phyloP scores from a whole-genome alignment of 2,113 vertebrate species.

The Lophotis ruficrista region DNA sequence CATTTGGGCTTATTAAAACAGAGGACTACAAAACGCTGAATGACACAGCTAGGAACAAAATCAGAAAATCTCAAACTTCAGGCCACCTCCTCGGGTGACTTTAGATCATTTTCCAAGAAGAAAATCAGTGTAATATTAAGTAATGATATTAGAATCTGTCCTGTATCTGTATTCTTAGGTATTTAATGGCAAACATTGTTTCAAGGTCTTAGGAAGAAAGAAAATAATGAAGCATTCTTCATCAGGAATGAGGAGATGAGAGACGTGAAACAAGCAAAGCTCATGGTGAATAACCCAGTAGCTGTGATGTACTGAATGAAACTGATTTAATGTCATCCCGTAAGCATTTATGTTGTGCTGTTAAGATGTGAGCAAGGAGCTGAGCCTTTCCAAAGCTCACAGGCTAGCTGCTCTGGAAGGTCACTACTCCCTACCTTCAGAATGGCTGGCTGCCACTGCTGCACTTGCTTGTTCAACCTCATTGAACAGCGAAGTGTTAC shows the following conservation, averaged over 20 bases:
- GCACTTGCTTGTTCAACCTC: not conserved
- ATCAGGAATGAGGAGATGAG: not conserved
- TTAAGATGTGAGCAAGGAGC: fast-evolving
- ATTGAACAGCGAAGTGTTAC: fast-evolving
- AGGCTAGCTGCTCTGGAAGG: not conserved
- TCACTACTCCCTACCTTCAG: not conserved
- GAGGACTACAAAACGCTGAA: not conserved
- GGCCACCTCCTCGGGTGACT: not conserved
- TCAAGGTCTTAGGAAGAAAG: not conserved
- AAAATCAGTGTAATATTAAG: not conserved
- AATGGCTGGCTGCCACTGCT: not conserved
- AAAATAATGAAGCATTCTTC: not conserved
- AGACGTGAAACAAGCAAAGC: not conserved
- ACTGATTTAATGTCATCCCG: not conserved
- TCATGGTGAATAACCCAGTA: not conserved
- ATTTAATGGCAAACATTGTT: not conserved
- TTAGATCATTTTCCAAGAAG: not conserved
- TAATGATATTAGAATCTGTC: not conserved
- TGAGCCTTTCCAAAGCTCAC: not conserved
- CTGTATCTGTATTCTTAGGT: not conserved
- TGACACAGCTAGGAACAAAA: not conserved
- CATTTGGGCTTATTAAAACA: not conserved
- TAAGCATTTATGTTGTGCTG: not conserved
- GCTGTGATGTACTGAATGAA: not conserved
- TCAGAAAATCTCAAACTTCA: not conserved